Base-by-base conservation (phyloP, 2,113 vertebrate genomes). In the Calypte anna region DNA sequence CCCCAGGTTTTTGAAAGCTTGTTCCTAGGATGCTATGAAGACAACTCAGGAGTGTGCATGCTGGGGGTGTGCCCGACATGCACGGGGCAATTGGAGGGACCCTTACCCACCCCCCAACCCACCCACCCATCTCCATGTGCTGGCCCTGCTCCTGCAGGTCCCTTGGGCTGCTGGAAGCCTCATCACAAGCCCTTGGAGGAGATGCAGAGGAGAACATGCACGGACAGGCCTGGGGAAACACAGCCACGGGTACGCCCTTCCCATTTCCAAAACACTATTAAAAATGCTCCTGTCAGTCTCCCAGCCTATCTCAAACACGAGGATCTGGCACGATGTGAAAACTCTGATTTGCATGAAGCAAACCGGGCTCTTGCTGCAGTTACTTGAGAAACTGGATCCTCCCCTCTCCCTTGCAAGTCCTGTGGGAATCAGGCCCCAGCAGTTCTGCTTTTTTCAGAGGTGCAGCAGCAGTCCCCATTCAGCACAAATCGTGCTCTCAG, bases 351-450 rank as follows among this genome's bases (percentile, higher is more conserved):
- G 82, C 73, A 44, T 54, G 48, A 54, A 55, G 38, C 67, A 17
- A 73, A 0, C 50, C 21, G 1, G 0, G 67, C 46, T 74, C 66
- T 25, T 2, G 1, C 58, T 38, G 50, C 31, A 0, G 5, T n/a
- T 17, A 1, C 64, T 22, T 0, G 24, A 33, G 62, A 22, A 69
- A 62, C 22, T 30, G 5, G 30, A 88, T 48, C 58, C 78, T 25
- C 18, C 38, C 70, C 43, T 78, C 28, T 30, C 59, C 43, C 51
- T 9, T 14, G 14, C 0, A 18, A 44, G 1, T 14, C 62, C 57
- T 8, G 1, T 6, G 15, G 7, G 82, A 62, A 15, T 1, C n/a
- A 54, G 36, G 66, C 53, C 48, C 16, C 73, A 1, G 20, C 13
- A 12, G 0, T 19, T 3, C 55, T 25, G 54, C 36, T 31, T 21